Evolutionary conservation across 2,888 invertebrate species (phyloP), one percentile per base, ranked within the genome.

Genomic region (Chalcis sispes): DNA sequence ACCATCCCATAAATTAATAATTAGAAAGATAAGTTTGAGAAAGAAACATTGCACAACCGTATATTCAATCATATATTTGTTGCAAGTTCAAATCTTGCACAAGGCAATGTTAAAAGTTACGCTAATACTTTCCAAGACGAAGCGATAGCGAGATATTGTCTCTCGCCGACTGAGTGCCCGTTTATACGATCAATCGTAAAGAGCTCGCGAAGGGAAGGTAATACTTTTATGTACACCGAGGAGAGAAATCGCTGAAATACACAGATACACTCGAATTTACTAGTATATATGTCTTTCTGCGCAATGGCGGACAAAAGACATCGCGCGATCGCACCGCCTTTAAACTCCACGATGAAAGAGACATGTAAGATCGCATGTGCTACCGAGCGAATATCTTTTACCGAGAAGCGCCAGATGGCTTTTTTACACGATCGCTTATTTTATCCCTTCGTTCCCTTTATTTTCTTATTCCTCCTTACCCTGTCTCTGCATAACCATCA

Each of bases 121-220:
- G 70, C 50, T 61, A 70, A 70, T 50, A 50, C 18, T 36, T 5
- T 2, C 59, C 1, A 5, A n/a, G 40, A n/a, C 61, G n/a, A 70
- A 59, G 56, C 29, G 42, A 56, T 54, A 27, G 54, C 27, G 48
- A 27, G 59, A 61, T n/a, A n/a, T 48, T 25, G 48, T 15, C 50
- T 36, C 50, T 61, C 50, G 36, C 15, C 25, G 32, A 20, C 2
- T 4, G 15, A 23, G 29, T 13, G 46, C 50, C 5, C 50, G n/a
- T n/a, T 67, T 58, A 46, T n/a, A 29, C 56, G 58, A 67, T 67
- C 69, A 48, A 36, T 69, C 36, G 69, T 50, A 42, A 29, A 58
- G 8, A 20, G 58, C 40, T 20, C 13, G 25, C 7, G 20, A 8
- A 27, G 20, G 20, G 7, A n/a, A 36, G 1, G 29, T 50, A 50